Percentiles rank a stretch among this genome's conserved stretches.
phyloP scores from a whole-genome alignment of 1,140 invertebrate species.

The Drosophila leontia region DNA sequence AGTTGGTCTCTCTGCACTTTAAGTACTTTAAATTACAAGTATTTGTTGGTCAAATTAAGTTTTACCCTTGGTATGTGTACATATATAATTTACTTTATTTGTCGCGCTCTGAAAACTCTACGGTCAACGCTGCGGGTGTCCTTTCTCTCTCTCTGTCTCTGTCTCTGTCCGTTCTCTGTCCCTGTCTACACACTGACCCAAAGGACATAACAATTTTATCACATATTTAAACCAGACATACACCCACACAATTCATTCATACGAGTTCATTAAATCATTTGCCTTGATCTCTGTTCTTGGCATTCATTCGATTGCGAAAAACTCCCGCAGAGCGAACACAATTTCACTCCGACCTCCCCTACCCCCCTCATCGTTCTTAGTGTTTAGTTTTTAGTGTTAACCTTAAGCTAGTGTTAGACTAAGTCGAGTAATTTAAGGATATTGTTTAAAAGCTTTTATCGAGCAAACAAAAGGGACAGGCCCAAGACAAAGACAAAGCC shows the following conservation, averaged over 20 bases:
- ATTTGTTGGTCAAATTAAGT: conserved; percentile 39
- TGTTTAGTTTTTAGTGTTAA: conserved; percentile 30
- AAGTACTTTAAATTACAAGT: conserved; percentile 33
- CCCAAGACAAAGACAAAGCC: conserved; percentile 37
- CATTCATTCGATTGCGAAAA: conserved; percentile 40
- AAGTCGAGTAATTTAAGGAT: conserved; percentile 43
- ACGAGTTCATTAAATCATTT: conserved; percentile 44
- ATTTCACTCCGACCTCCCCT: neutral
- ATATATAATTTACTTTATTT: conserved; percentile 31
- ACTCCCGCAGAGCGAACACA: conserved; percentile 41
- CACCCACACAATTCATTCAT: conserved; percentile 14
- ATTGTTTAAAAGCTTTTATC: conserved; percentile 47
- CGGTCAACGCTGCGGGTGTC: conserved; percentile 42
- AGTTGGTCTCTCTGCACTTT: conserved; percentile 24
- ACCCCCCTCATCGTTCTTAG: conserved; percentile 1
- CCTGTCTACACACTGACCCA: conserved; percentile 11
- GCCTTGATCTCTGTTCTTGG: conserved; percentile 25
- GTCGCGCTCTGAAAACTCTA: conserved; percentile 42
- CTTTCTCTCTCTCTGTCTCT: neutral
- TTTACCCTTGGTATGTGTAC: conserved; percentile 26
- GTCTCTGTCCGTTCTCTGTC: conserved; percentile 6
- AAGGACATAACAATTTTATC: conserved; percentile 17
- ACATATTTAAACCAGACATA: conserved; percentile 14
- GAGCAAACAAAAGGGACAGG: conserved; percentile 29
- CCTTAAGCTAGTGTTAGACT: conserved; percentile 30